phyloP scores from a whole-genome alignment of 2,113 vertebrate species.

The Rhinopomastus cyanomelas region DNA sequence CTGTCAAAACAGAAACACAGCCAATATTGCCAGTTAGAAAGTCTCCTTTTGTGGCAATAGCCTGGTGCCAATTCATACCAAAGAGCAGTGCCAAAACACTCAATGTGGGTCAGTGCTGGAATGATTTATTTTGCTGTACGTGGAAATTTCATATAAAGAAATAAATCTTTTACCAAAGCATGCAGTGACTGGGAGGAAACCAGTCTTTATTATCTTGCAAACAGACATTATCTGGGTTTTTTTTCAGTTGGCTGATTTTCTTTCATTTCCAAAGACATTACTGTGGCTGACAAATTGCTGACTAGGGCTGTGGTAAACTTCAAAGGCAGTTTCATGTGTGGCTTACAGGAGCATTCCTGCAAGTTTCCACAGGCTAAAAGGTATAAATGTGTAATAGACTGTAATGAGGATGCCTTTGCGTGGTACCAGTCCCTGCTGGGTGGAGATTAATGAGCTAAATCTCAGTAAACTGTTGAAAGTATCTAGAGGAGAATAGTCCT shows the following conservation, averaged over 20 bases:
- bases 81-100: constrained; percentile 17
- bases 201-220: neutral
- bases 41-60: constrained; percentile 1
- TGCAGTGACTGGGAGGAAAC: neutral
- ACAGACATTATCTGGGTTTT: neutral
- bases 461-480: neutral
- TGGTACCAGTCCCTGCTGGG: neutral
- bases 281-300: constrained; percentile 5
- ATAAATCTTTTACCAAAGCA: neutral
- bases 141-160: neutral
- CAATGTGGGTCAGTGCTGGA: neutral
- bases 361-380: neutral
- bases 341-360: neutral
- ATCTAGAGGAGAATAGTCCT: neutral
- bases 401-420: neutral
- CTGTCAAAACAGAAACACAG: constrained; percentile 30
- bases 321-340: neutral
- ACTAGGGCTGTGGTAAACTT: neutral
- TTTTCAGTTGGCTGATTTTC: neutral
- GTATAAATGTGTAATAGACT: neutral
- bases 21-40: constrained; percentile 20
- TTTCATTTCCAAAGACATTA: neutral
- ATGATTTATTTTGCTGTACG: neutral
- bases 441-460: neutral
- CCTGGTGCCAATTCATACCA: neutral